phyloP scores from a whole-genome alignment of 2,113 vertebrate genomes.

The Brevimyrus niger region DNA sequence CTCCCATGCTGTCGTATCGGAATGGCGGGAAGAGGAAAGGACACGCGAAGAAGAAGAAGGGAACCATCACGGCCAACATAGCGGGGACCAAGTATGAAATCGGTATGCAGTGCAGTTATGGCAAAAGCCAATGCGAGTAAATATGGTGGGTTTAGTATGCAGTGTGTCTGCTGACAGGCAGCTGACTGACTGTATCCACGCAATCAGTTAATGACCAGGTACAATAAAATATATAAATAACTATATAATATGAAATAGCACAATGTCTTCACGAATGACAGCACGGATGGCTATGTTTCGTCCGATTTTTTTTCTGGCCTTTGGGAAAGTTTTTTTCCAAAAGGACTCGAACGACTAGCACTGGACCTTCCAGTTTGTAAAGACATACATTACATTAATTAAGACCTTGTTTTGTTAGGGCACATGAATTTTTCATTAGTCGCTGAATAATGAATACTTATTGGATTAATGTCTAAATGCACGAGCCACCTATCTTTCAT shows the following conservation, averaged over 20 bases:
- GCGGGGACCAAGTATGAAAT: conserved; percentile 96
- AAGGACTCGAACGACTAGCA: conserved; percentile 45
- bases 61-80: conserved; percentile 80
- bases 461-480: conserved; percentile 60
- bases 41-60: conserved; percentile 84
- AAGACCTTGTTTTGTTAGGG: conserved; percentile 60
- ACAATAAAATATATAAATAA: neutral
- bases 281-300: conserved; percentile 27
- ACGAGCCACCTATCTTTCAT: conserved; percentile 54
- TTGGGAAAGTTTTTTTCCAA: conserved; percentile 41
- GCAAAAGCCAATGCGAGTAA: neutral
- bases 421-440: conserved; percentile 60
- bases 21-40: conserved; percentile 78
- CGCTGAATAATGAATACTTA: conserved; percentile 61
- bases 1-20: conserved; percentile 70
- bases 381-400: conserved; percentile 57
- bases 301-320: conserved; percentile 41
- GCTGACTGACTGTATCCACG: neutral
- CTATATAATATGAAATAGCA: neutral
- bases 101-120: conserved; percentile 56
- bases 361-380: conserved; percentile 47
- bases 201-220: neutral
- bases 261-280: conserved; percentile 31
- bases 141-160: neutral
- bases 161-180: neutral